These are phyloP conservation scores for Prunella strophiata DNA, from an alignment of 2,797 vertebrate genomes.

Conservation along the genomic window DNA sequence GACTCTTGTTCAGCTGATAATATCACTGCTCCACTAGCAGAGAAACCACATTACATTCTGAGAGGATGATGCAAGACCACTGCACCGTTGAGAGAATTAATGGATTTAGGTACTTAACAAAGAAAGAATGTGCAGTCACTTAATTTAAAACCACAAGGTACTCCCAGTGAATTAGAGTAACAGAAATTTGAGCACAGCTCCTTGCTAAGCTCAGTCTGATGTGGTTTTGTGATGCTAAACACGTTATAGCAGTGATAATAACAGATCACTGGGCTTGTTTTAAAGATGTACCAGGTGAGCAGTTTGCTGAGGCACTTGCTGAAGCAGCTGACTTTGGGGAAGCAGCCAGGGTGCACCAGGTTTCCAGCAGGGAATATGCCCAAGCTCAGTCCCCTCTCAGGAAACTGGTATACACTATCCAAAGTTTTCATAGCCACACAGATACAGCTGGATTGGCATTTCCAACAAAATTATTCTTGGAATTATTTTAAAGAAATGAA, in stretches of 20 bases:
- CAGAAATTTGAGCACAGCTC: background rate
- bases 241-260: background rate
- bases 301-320: background rate
- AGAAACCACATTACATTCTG: background rate
- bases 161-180: background rate
- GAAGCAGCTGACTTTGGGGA: background rate
- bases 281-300: background rate
- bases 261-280: background rate
- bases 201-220: background rate
- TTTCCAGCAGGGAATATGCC: background rate
- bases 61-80: background rate
- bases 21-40: background rate
- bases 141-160: background rate
- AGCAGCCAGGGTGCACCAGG: background rate
- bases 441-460: fast-evolving
- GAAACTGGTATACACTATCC: fast-evolving
- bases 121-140: background rate
- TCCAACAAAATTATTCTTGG: background rate
- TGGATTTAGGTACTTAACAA: background rate
- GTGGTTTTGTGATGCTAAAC: background rate
- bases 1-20: background rate
- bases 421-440: background rate
- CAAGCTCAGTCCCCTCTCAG: background rate
- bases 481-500: background rate
- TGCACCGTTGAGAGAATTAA: background rate